phyloP scores from a whole-genome alignment of 2,113 vertebrate genomes.

The Larimichthys crocea region DNA sequence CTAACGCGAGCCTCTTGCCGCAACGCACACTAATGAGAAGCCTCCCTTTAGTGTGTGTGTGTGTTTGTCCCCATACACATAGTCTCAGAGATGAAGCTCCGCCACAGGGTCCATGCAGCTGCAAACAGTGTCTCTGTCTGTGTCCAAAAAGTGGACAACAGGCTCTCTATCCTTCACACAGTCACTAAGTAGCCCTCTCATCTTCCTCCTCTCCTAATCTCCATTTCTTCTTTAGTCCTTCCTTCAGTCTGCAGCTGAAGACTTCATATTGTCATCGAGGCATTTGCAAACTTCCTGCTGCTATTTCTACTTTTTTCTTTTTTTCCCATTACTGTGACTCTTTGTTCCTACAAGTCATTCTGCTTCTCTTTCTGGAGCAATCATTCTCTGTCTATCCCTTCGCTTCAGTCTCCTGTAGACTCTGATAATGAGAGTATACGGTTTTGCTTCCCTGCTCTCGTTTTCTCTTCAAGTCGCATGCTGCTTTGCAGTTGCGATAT shows the following conservation, averaged over 20 bases:
- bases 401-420: conserved; percentile 49
- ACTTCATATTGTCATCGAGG: background rate
- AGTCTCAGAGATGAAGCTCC: conserved; percentile 53
- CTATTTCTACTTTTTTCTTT: conserved; percentile 14
- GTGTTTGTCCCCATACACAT: conserved; percentile 3
- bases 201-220: conserved; percentile 44
- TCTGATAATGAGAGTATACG: conserved; percentile 60
- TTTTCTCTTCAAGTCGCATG: conserved; percentile 54
- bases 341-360: conserved; percentile 29
- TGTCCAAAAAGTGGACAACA: conserved; percentile 65
- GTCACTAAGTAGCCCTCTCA: conserved; percentile 41
- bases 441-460: conserved; percentile 65
- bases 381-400: conserved; percentile 31
- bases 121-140: conserved; percentile 76
- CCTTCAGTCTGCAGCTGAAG: conserved; percentile 21
- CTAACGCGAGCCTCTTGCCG: conserved; percentile 54
- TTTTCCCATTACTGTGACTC: background rate
- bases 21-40: conserved; percentile 62
- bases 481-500: conserved; percentile 38
- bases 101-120: conserved; percentile 68
- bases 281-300: conserved; percentile 27
- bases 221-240: conserved; percentile 20
- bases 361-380: conserved; percentile 19
- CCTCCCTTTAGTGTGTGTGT: conserved; percentile 2
- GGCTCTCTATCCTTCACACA: conserved; percentile 59